These are phyloP conservation scores for Tretioscincus oriximinensis DNA, from an alignment of 2,113 vertebrate species.

Conservation along the genomic window DNA sequence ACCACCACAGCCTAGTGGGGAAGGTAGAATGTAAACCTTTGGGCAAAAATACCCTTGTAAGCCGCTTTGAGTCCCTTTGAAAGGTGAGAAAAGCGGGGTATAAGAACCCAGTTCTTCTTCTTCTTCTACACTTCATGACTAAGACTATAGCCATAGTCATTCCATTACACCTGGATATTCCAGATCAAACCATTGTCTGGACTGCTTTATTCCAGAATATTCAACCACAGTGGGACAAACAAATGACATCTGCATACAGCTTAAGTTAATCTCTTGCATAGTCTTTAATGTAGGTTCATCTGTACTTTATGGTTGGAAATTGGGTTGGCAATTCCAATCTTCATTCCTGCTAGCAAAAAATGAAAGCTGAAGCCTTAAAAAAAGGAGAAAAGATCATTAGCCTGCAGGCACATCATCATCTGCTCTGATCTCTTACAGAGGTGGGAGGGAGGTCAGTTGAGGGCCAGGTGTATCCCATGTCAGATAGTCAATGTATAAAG, in stretches of 20 bases:
- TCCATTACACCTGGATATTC: too few relatives aligned
- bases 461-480: constrained; percentile 11
- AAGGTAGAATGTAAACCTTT: too few relatives aligned
- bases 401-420: constrained; percentile 6
- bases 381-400: constrained; percentile 2
- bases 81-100: too few relatives aligned
- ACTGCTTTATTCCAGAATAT: too few relatives aligned
- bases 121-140: not conserved
- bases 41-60: too few relatives aligned
- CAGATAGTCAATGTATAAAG: constrained; percentile 21
- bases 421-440: constrained; percentile 9
- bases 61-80: too few relatives aligned
- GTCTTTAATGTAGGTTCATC: not conserved
- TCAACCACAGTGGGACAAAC: too few relatives aligned
- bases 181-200: too few relatives aligned
- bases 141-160: not conserved
- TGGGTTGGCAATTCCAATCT: not conserved
- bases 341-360: not conserved
- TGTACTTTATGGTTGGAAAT: not conserved
- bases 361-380: not conserved
- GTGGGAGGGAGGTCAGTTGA: not conserved
- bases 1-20: too few relatives aligned
- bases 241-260: too few relatives aligned
- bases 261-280: not conserved
- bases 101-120: too few relatives aligned